phyloP scores from a whole-genome alignment of 2,888 invertebrate species.

The Amphimallon solstitiale region DNA sequence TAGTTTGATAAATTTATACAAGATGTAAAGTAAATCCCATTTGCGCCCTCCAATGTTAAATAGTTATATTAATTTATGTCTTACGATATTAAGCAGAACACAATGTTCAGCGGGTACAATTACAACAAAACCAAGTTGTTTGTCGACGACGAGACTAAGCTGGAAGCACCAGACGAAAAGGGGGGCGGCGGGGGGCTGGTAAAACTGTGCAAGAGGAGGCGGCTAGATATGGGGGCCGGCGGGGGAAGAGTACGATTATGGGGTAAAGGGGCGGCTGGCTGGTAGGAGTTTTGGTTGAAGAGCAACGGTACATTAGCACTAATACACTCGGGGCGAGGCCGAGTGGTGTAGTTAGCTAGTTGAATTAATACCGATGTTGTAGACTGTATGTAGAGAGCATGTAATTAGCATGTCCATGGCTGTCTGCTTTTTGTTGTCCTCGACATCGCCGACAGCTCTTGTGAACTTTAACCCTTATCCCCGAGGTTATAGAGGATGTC shows the following conservation, averaged over 20 bases:
- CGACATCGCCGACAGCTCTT: constrained; percentile 55
- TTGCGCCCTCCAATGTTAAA: constrained; percentile 56
- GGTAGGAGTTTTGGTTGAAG: constrained; percentile 48
- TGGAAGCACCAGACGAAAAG: constrained; percentile 47
- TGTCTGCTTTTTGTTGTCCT: constrained; percentile 62
- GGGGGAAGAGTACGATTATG: constrained; percentile 16
- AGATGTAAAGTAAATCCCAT: constrained; percentile 58
- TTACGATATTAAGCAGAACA: constrained; percentile 62
- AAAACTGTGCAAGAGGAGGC: constrained; percentile 15
- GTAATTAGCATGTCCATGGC: constrained; percentile 65
- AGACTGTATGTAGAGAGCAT: constrained; percentile 64
- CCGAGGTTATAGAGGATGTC: constrained; percentile 48
- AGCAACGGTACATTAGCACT: constrained; percentile 58
- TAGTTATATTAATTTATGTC: constrained; percentile 64
- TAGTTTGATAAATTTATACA: constrained; percentile 55
- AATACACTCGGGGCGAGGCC: constrained; percentile 60
- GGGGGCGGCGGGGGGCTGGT: constrained; percentile 23
- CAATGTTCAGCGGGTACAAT: constrained; percentile 60
- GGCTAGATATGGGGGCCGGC: constrained; percentile 15
- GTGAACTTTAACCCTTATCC: constrained; percentile 57
- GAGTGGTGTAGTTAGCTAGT: constrained; percentile 60
- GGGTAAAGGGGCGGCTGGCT: no score
- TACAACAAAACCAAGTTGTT: constrained; percentile 63
- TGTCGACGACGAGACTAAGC: constrained; percentile 56
- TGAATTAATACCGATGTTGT: constrained; percentile 64